Conservation (phyloP, 2,797 vertebrate genomes). For the Propithecus perrieri region DNA sequence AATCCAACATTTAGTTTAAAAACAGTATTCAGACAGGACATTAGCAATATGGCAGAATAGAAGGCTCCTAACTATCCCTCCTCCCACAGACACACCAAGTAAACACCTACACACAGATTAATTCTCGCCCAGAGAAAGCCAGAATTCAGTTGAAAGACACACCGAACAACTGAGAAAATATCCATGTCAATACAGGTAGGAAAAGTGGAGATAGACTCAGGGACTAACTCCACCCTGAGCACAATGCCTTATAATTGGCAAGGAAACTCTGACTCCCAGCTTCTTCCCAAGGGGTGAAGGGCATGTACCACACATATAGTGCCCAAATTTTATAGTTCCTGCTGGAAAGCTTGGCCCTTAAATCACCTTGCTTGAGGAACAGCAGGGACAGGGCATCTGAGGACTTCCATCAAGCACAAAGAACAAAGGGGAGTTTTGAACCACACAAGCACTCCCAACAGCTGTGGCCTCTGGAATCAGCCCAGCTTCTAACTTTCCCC, state of each 20-base stretch:
- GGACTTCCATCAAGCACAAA: not conserved
- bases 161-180: not conserved
- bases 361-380: not conserved
- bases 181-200: not conserved
- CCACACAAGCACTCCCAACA: not conserved
- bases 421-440: not conserved
- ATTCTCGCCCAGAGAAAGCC: not conserved
- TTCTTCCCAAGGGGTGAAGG: not conserved
- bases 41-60: not conserved
- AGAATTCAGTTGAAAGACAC: not conserved
- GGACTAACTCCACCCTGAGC: not conserved
- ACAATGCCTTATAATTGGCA: not conserved
- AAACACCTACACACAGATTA: not conserved
- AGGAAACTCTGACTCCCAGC: not conserved
- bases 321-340: not conserved
- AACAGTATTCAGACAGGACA: not conserved
- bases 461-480: not conserved
- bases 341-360: not conserved
- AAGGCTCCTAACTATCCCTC: not conserved
- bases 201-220: not conserved
- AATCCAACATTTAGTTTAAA: conserved; percentile 37
- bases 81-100: not conserved
- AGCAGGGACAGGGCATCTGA: not conserved
- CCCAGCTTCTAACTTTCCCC: not conserved
- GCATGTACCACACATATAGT: not conserved